phyloP scores from a whole-genome alignment of 2,888 invertebrate genomes.

The Asteroscopus sphinx region DNA sequence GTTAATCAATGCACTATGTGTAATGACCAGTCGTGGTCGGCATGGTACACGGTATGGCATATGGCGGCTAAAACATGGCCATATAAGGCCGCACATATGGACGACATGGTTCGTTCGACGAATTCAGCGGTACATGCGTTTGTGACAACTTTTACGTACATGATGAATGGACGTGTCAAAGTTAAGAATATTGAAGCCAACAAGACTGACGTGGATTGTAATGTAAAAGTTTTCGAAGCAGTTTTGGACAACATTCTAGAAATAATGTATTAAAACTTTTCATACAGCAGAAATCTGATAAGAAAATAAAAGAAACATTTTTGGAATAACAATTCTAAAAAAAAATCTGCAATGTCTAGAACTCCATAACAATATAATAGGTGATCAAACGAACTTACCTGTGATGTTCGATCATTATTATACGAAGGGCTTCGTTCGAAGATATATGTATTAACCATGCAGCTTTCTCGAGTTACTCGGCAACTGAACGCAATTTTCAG shows the following conservation, averaged over 20 bases:
- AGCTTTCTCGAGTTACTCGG: too few relatives aligned
- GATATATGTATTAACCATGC: too few relatives aligned
- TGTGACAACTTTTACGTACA: constrained; percentile 66
- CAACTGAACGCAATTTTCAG: too few relatives aligned
- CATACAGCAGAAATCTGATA: constrained; percentile 5
- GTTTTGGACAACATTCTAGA: constrained; percentile 33
- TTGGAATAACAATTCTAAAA: neutral
- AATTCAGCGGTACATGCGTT: constrained; percentile 66
- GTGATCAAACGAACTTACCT: too few relatives aligned
- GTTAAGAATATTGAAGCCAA: constrained; percentile 51
- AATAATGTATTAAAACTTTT: constrained; percentile 42
- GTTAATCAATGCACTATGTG: constrained; percentile 83
- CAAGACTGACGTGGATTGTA: constrained; percentile 39
- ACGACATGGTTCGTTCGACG: constrained; percentile 71
- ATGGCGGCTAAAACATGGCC: constrained; percentile 83
- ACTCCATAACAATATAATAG: too few relatives aligned
- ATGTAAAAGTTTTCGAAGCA: constrained; percentile 51
- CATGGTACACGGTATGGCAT: constrained; percentile 73
- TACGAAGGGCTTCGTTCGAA: too few relatives aligned
- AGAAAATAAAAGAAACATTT: constrained; percentile 8
- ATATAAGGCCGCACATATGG: constrained; percentile 79
- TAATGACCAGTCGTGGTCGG: constrained; percentile 69
- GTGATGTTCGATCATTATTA: too few relatives aligned
- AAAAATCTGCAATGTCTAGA: too few relatives aligned
- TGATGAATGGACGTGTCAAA: constrained; percentile 57